Conservation (phyloP, 2,888 invertebrate genomes). For the Orthosia gothica region DNA sequence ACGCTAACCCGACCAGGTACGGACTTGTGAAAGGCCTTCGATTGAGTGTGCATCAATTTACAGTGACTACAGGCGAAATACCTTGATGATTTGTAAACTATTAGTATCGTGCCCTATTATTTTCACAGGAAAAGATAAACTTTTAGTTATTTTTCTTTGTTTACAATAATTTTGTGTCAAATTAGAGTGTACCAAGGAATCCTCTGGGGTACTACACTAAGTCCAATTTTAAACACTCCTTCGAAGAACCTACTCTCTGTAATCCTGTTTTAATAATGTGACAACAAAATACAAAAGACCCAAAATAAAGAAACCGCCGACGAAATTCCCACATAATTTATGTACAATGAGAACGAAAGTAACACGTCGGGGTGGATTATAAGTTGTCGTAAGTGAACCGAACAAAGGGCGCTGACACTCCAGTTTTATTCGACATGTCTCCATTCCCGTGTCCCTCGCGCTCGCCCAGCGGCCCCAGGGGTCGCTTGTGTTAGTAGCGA, state of each 20-base stretch:
- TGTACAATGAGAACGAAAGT: constrained; percentile 30
- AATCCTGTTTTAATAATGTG: not conserved
- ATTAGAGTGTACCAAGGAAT: not conserved
- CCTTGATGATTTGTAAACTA: not conserved
- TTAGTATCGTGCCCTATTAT: too few species aligned
- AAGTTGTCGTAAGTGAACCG: constrained; percentile 49
- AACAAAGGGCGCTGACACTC: constrained; percentile 47
- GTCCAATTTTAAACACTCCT: not conserved
- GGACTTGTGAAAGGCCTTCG: not conserved
- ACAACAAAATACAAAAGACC: not conserved
- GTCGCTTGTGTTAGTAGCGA: constrained; percentile 20
- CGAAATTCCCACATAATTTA: constrained; percentile 28
- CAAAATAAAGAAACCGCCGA: constrained; percentile 8
- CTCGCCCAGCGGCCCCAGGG: not conserved
- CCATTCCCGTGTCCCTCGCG: constrained; percentile 1
- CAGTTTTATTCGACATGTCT: constrained; percentile 30
- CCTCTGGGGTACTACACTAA: not conserved
- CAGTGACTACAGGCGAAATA: not conserved
- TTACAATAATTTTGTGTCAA: not conserved
- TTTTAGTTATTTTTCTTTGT: not conserved
- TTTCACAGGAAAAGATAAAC: not conserved
- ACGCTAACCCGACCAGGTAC: constrained; percentile 90
- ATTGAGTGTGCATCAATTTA: not conserved
- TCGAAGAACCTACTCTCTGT: not conserved
- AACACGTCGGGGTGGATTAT: constrained; percentile 33